These are phyloP conservation scores for Bambusicola thoracicus DNA, from an alignment of 2,113 vertebrate species.

Conservation along the genomic window DNA sequence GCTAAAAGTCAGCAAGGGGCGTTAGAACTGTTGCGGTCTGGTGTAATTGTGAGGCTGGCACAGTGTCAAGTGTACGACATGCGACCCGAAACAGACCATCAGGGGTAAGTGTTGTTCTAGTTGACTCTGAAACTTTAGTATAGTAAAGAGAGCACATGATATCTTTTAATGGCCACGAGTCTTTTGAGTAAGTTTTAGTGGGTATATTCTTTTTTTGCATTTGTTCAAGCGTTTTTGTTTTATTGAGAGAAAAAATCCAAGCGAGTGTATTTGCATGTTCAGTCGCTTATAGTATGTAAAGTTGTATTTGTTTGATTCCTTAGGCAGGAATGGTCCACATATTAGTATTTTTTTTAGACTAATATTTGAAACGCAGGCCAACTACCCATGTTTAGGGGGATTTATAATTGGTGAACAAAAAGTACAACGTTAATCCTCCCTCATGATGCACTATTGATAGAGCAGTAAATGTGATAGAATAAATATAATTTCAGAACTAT, in stretches of 20 bases:
- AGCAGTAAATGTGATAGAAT: not conserved
- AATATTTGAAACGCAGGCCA: not conserved
- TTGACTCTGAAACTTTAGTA: not conserved
- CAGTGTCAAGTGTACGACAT: conserved; percentile 97
- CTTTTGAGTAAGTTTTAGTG: not conserved
- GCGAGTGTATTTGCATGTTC: not conserved
- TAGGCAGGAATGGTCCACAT: not conserved
- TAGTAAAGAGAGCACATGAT: not conserved
- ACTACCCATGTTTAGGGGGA: not conserved
- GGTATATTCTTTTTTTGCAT: not conserved
- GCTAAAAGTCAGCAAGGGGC: conserved; percentile 92
- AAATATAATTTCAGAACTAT: not conserved
- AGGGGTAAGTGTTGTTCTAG: conserved; percentile 79
- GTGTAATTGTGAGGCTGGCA: conserved; percentile 89
- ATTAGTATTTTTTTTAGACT: not conserved
- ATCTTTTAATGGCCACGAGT: not conserved
- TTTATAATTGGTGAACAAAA: not conserved
- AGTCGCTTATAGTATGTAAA: not conserved
- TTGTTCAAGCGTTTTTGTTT: not conserved
- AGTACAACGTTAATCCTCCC: not conserved
- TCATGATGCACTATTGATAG: not conserved
- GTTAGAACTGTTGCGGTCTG: conserved; percentile 89
- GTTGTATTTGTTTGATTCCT: not conserved
- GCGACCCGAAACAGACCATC: conserved; percentile 90
- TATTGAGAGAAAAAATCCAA: not conserved